These are phyloP conservation scores for Catostylus mosaicus DNA, from an alignment of 30 jellyfish, hydroid and myxozoan genomes.

Conservation along the genomic window DNA sequence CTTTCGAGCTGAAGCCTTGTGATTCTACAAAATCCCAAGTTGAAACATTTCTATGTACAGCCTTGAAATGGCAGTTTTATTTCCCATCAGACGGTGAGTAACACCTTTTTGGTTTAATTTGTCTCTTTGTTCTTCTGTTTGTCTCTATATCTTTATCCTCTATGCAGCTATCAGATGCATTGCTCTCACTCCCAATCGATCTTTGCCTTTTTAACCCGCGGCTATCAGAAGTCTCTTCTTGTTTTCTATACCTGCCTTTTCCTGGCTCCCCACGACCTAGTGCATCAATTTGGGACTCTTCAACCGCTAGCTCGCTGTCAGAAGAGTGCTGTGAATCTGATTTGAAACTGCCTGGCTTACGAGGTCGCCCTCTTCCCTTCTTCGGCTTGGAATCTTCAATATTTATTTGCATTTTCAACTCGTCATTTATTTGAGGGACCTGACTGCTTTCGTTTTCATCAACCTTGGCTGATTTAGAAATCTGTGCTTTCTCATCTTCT, in stretches of 20 bases:
- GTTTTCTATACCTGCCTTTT: conserved; percentile 1
- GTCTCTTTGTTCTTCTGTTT: conserved; percentile 58
- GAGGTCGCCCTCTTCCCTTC: conserved; percentile 65
- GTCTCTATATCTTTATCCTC: conserved; percentile 38
- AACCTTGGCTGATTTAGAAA: conserved; percentile 11
- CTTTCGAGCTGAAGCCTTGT: too few species aligned
- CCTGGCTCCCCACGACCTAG: conserved; percentile 6
- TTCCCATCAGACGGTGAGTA: conserved; percentile 80
- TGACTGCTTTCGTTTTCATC: conserved; percentile 6
- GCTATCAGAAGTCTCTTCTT: not conserved
- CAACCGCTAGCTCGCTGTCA: conserved; percentile 17
- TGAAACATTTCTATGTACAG: too few species aligned
- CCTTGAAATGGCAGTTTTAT: too few species aligned
- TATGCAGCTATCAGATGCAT: conserved; percentile 47
- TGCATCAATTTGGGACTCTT: not conserved
- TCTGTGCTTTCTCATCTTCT: conserved; percentile 17
- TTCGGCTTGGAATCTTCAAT: conserved; percentile 23
- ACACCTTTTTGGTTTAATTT: conserved; percentile 69
- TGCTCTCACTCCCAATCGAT: conserved; percentile 57
- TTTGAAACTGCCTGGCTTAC: conserved; percentile 18
- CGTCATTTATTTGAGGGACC: not conserved
- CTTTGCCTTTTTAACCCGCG: conserved; percentile 31
- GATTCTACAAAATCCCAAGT: too few species aligned
- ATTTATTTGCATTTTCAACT: not conserved
- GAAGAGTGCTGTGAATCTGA: conserved; percentile 32